A percentile compares a stretch with the other conserved stretches of the same genome.
phyloP scores from a whole-genome alignment of 2,797 vertebrate genomes.

The Gymnocypris eckloni region DNA sequence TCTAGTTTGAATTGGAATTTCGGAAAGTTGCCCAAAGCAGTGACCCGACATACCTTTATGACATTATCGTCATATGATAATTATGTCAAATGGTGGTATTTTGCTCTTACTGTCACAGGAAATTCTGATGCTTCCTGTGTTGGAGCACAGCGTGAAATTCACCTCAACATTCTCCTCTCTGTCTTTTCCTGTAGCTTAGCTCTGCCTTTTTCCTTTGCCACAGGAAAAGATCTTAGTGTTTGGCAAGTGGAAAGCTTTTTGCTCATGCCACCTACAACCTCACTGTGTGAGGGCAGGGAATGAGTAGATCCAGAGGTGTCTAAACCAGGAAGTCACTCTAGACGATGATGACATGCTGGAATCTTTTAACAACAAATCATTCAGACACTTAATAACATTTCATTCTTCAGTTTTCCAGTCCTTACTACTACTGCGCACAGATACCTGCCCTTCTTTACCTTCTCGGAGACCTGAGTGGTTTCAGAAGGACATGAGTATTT shows the following conservation, averaged over 20 bases:
- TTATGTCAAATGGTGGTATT: constrained; percentile 5
- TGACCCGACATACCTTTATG: background rate
- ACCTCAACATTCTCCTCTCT: constrained; percentile 50
- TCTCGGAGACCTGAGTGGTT: background rate
- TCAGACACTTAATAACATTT: background rate
- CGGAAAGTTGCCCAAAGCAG: background rate
- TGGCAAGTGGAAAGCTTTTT: constrained; percentile 3
- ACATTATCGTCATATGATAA: background rate
- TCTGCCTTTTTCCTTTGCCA: constrained; percentile 50
- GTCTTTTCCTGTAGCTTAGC: constrained; percentile 57
- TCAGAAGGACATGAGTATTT: background rate
- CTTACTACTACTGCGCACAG: background rate
- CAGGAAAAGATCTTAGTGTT: constrained; percentile 50
- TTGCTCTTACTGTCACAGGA: constrained; percentile 46
- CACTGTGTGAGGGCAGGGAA: background rate
- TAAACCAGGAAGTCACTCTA: constrained; percentile 24
- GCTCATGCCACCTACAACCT: background rate
- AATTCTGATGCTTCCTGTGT: constrained; percentile 49
- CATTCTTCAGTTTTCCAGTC: background rate
- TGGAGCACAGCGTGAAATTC: constrained; percentile 44
- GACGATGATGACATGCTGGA: constrained; percentile 10
- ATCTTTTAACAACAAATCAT: constrained; percentile 2
- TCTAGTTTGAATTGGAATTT: background rate
- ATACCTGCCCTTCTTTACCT: background rate
- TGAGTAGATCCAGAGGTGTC: constrained; percentile 18